These are phyloP conservation scores for Azemiops feae DNA, from an alignment of 2,113 vertebrate genomes.

Conservation along the genomic window DNA sequence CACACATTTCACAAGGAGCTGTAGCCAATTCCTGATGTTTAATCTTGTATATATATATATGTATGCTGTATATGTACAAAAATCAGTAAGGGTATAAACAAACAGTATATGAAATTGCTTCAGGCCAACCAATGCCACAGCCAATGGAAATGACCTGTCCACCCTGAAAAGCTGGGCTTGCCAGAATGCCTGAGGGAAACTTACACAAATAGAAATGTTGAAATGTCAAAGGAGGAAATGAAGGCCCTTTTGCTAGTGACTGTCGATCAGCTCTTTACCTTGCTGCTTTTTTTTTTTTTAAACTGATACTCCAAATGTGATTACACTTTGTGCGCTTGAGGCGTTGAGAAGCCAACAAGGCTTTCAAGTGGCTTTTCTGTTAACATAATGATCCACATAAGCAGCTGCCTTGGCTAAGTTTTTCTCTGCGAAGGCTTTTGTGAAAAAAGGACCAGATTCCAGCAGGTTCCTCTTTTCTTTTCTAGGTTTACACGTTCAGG, in stretches of 20 bases:
- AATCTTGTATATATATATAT: background rate
- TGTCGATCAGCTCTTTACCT: constrained; percentile 56
- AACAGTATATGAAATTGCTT: constrained; percentile 18
- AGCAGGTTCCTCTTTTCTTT: constrained; percentile 1
- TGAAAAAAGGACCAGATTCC: constrained; percentile 37
- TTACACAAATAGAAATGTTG: constrained; percentile 50
- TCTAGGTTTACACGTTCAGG: constrained; percentile 41
- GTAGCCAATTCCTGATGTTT: background rate
- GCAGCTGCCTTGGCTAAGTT: constrained; percentile 40
- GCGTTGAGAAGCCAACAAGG: constrained; percentile 55
- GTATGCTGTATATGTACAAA: background rate
- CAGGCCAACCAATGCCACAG: constrained; percentile 32
- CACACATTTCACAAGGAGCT: background rate
- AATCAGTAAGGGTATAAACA: background rate
- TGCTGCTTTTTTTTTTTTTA: constrained; percentile 21
- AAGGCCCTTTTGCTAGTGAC: constrained; percentile 50
- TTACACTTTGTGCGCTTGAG: constrained; percentile 55
- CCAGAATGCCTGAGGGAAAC: constrained; percentile 50
- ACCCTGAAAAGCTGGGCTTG: constrained; percentile 48
- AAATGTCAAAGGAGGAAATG: constrained; percentile 45
- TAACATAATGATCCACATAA: constrained; percentile 63
- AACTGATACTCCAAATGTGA: constrained; percentile 47
- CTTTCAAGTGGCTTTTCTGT: constrained; percentile 69
- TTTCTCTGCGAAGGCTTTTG: constrained; percentile 1
- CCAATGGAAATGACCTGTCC: constrained; percentile 20